Percentiles rank a stretch among this genome's conserved stretches.
phyloP scores from a whole-genome alignment of 2,113 vertebrate genomes.

The Laticauda laticaudata region DNA sequence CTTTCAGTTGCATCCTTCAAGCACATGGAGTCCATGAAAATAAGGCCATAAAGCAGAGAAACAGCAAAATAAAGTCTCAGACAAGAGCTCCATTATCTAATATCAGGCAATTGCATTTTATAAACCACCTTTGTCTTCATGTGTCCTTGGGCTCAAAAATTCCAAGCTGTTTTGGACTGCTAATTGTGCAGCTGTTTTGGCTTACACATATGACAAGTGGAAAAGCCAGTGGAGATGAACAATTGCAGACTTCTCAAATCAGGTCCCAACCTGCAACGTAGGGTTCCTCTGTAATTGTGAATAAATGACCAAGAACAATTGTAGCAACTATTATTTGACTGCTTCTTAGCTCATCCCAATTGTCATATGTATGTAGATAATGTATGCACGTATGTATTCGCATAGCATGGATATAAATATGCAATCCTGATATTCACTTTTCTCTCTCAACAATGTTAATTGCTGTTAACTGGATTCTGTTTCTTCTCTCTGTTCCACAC shows the following conservation, averaged over 20 bases:
- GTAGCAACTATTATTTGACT: neutral
- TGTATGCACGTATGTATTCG: too few species aligned
- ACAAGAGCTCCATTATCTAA: neutral
- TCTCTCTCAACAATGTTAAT: neutral
- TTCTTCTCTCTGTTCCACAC: neutral
- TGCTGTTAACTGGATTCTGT: neutral
- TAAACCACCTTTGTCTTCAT: neutral
- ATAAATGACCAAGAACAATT: neutral
- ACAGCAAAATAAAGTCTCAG: neutral
- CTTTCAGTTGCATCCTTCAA: neutral
- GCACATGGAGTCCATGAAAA: neutral
- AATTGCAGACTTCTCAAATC: neutral
- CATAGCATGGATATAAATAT: neutral
- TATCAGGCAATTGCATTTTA: neutral
- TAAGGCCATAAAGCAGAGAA: neutral
- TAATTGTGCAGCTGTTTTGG: neutral
- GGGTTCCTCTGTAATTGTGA: neutral
- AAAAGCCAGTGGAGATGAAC: neutral
- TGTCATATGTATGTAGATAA: neutral
- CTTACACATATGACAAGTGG: neutral
- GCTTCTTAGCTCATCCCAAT: neutral
- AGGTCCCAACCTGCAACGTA: neutral
- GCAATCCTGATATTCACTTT: neutral
- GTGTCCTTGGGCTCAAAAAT: neutral
- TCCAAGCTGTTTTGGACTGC: neutral